Evolutionary conservation across 2,113 vertebrate genomes (phyloP), one percentile per base, ranked within the genome.

Genomic region (Tragelaphus buxtoni): DNA sequence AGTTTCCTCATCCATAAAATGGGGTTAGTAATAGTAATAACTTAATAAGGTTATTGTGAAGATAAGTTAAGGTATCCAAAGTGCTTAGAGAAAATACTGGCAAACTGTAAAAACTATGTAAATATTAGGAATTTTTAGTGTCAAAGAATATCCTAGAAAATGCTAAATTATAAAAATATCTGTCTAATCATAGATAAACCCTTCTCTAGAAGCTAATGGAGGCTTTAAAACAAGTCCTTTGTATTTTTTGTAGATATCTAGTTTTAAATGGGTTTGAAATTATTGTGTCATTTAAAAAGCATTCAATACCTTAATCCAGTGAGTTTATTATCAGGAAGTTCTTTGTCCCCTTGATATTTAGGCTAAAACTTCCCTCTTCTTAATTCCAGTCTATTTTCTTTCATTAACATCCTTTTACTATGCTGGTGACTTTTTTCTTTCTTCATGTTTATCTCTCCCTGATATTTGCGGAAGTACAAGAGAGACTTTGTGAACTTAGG

Each of bases 391-490:
- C 65, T 94, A 72, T 96, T 93, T 93, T 95, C 82, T 47, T 51
- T 94, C 76, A 94, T 92, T 97, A 94, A 45, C 35, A 94, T 84
- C 35, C n/a, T 88, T 90, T 90, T 77, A 17, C 90, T 60, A 10
- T 69, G 74, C 77, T 45, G 16, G 51, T 80, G 80, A 63, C 39
- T 84, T 88, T 47, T 77, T 82, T 88, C 63, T 81, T 91, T 96
- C 84, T 96, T 91, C 79, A 9, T 94, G 58, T 97, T 97, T 97
- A 81, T 72, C 53, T 86, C 90, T 28, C 91, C 79, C 47, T 98
- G 97, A 96, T 96, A 96, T 96, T 97, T 97, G 88, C 88, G 55
- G 94, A 97, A 96, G 81, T 17, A 86, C 60, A 80, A 65, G 91
- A 51, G 85, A 87, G 93, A 95, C 94, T 97, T 83, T 87, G 74